phyloP scores from a whole-genome alignment of 2,113 vertebrate species.

The Agelaius phoeniceus region DNA sequence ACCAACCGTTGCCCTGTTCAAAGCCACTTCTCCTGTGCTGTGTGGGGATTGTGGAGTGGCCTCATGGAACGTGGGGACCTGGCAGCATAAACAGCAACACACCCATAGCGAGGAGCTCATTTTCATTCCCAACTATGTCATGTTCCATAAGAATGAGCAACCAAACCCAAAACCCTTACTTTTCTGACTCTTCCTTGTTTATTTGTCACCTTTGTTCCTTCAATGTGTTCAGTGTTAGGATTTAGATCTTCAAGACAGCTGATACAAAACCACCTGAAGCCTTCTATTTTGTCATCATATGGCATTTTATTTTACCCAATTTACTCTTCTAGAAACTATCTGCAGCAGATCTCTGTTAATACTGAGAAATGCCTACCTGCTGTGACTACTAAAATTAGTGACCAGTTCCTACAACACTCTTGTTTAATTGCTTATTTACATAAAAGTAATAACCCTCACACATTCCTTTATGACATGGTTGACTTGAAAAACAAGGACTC shows the following conservation, averaged over 20 bases:
- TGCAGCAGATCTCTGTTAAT: background rate
- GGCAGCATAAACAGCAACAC: background rate
- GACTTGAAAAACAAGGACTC: background rate
- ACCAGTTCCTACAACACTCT: background rate
- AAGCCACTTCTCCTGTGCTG: rapidly evolving
- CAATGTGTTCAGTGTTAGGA: background rate
- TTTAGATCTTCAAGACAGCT: background rate
- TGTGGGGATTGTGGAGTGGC: background rate
- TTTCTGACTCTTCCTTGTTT: background rate
- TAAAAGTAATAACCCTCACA: background rate
- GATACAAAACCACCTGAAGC: background rate
- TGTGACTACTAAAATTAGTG: background rate
- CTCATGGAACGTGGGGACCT: background rate
- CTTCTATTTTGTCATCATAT: background rate
- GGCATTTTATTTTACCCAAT: background rate
- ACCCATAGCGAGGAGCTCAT: rapidly evolving
- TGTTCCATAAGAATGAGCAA: background rate
- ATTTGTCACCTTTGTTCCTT: background rate
- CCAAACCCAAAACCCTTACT: background rate
- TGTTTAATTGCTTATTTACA: background rate
- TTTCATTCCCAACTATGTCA: background rate
- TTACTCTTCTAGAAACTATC: background rate
- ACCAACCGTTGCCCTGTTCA: background rate
- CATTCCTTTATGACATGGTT: background rate
- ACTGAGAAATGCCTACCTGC: background rate